Conservation (phyloP, 1,140 invertebrate species). For the Macrobrachium nipponense region DNA sequence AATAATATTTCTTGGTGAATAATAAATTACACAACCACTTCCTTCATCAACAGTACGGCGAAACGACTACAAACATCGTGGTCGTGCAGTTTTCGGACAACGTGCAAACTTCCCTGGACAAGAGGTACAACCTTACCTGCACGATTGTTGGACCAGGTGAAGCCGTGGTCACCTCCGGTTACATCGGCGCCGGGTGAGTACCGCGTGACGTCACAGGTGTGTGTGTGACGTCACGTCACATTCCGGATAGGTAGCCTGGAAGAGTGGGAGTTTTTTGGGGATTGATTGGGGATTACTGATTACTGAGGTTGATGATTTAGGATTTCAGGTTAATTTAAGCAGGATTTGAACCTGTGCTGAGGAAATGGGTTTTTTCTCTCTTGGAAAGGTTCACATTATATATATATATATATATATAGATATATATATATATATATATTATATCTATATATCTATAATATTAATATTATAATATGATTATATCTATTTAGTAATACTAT, state of each 20-base stretch:
- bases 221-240: not conserved
- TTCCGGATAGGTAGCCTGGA: not conserved
- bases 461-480: too few species aligned
- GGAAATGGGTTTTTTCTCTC: not conserved
- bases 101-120: slow-evolving; percentile 90
- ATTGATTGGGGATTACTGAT: too few species aligned
- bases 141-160: slow-evolving; percentile 90
- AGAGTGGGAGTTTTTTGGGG: too few species aligned
- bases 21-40: not conserved
- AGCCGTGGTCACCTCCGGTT: slow-evolving; percentile 91
- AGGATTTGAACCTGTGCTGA: too few species aligned
- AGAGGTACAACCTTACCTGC: slow-evolving; percentile 92
- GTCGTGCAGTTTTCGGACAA: slow-evolving; percentile 94
- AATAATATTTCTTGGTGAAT: not conserved
- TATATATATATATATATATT: slow-evolving; percentile 30
- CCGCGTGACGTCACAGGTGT: not conserved
- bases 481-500: too few species aligned
- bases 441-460: slow-evolving; percentile 21
- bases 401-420: slow-evolving; percentile 38
- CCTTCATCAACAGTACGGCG: slow-evolving; percentile 74
- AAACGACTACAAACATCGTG: slow-evolving; percentile 93
- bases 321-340: too few species aligned
- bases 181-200: slow-evolving; percentile 89
- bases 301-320: too few species aligned
- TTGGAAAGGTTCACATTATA: not conserved